These are phyloP conservation scores for Drosophila phalerata DNA, from an alignment of 2,888 invertebrate species.

Conservation along the genomic window DNA sequence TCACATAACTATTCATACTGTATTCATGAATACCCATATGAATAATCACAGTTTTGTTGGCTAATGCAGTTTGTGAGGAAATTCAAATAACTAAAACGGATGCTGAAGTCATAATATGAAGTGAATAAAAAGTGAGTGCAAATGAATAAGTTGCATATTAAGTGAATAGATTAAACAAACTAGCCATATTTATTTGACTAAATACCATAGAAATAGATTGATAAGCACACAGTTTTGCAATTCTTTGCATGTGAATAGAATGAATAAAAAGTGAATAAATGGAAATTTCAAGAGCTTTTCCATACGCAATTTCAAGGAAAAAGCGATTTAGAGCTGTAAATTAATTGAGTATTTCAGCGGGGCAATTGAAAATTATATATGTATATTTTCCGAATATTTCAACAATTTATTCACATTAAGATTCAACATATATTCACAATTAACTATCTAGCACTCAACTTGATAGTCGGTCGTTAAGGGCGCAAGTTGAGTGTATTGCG, in stretches of 20 bases:
- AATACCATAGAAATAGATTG: not conserved
- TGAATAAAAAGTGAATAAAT: not conserved
- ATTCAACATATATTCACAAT: not conserved
- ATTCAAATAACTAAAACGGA: not conserved
- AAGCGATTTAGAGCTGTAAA: not conserved
- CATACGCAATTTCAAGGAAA: not conserved
- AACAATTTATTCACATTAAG: conserved; percentile 1
- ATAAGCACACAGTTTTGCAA: not conserved
- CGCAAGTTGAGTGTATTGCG: not conserved
- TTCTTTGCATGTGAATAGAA: not conserved
- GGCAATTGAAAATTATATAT: not conserved
- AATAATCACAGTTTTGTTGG: not conserved
- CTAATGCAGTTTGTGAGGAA: not conserved
- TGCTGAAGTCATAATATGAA: not conserved
- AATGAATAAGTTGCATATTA: not conserved
- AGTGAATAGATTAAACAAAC: not conserved
- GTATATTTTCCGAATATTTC: not conserved
- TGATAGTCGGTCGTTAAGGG: not conserved
- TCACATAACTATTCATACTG: not conserved
- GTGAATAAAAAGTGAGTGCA: conserved; percentile 1
- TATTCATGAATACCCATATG: not conserved
- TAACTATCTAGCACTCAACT: too few relatives aligned
- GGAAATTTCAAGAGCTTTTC: not conserved
- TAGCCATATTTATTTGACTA: not conserved
- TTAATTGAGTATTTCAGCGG: not conserved